phyloP scores from a whole-genome alignment of 2,113 vertebrate genomes.

The Indri indri region DNA sequence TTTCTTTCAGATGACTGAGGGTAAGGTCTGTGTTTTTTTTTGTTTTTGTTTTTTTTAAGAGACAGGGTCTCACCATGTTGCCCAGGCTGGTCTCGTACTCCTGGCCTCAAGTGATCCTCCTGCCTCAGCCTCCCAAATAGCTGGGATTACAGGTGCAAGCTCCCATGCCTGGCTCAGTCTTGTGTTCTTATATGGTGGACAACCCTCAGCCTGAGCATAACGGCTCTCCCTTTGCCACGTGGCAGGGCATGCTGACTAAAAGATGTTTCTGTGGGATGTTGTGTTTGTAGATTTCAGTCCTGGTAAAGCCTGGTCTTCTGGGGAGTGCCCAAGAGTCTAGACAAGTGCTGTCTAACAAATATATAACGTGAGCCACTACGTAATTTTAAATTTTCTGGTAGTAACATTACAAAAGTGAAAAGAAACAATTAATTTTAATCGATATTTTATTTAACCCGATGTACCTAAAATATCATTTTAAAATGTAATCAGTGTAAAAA shows the following conservation, averaged over 20 bases:
- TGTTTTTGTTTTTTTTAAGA: too few species aligned
- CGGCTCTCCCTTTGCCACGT: rapidly evolving
- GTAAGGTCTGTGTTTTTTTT: neutral
- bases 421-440: neutral
- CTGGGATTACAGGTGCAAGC: too few species aligned
- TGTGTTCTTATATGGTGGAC: neutral
- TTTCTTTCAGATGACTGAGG: neutral
- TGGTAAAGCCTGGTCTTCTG: neutral
- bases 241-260: neutral
- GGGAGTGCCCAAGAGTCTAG: neutral
- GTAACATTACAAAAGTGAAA: neutral
- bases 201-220: neutral
- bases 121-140: too few species aligned
- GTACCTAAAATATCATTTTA: neutral
- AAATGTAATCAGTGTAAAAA: neutral
- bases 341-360: neutral
- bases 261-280: neutral
- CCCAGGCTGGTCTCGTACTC: too few species aligned
- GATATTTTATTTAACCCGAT: neutral
- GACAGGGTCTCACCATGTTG: too few species aligned
- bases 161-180: too few species aligned
- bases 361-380: neutral
- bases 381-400: neutral
- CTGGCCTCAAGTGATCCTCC: too few species aligned
- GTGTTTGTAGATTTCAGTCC: neutral